Base-by-base conservation (phyloP, 2,797 vertebrate genomes). In the Bucorvus abyssinicus region DNA sequence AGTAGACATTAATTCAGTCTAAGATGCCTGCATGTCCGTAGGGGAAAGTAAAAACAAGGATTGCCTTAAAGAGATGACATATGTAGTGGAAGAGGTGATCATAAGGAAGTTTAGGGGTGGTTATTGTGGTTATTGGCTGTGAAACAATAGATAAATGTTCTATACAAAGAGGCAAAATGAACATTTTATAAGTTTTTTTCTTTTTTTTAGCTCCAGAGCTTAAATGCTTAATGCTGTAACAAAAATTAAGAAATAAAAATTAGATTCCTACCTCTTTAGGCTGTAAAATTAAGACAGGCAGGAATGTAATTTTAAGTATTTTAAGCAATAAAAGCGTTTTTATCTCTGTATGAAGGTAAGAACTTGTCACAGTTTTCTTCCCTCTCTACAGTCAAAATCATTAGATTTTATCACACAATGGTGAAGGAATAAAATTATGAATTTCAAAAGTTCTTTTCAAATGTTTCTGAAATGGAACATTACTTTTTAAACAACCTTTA, bases 401-500 rank as follows among this genome's bases (percentile, higher is more conserved):
- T 83, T 80, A 57, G 36, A 87, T 92, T 91, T 88, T 93, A 79
- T 84, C 8, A 1, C 40, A 68, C 20, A 89, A 5, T 49, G 2
- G 8, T 81, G 36, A 10, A 69, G 16, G 12, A 91, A 69, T 84
- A 77, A 67, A 73, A 15, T 60, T 67, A 44, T 76, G 67, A 89
- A 52, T 89, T 79, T 84, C 14, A 79, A 93, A 91, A 7, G 6
- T 20, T 93, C 9, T 70, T 85, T 59, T 65, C 52, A 84, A 87
- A 74, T 10, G 23, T 75, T 86, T 68, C 34, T 81, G 61, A 70
- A 91, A 79, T 13, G 3, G 38, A 79, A 50, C 47, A 47, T 40
- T 82, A 36, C 6, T 94, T 93, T 93, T 74, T 80, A 77, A 88
- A 56, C 19, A 87, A 65, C 7, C 15, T 83, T 73, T 75, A 82